Evolutionary conservation across 2,113 vertebrate genomes (phyloP).

Genomic region (Odocoileus hemionus): DNA sequence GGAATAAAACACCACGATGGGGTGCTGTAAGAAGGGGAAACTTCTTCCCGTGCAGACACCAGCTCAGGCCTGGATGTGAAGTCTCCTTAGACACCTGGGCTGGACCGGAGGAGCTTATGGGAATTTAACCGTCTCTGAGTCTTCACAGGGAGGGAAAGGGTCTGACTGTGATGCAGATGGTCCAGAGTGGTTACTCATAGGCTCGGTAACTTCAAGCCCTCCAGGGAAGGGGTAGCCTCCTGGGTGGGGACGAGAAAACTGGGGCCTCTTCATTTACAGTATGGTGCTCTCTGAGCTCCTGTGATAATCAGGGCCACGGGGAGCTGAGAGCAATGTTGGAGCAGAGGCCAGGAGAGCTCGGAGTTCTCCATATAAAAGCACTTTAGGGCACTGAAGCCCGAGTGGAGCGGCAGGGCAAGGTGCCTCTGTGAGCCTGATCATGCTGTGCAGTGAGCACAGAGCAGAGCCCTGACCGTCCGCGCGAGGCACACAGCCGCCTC

Average conservation of each 20-base stretch:
- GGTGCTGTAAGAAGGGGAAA: too few species aligned
- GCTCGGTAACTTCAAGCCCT: background rate
- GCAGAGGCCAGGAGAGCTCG: background rate
- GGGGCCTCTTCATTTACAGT: background rate
- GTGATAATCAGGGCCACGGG: accelerated
- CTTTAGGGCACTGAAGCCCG: accelerated
- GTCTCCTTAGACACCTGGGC: background rate
- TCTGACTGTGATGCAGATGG: background rate
- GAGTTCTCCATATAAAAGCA: background rate
- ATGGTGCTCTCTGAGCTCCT: background rate
- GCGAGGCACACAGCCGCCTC: background rate
- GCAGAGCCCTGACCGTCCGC: accelerated
- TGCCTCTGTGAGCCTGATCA: background rate
- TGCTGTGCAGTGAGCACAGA: accelerated
- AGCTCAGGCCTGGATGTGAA: background rate
- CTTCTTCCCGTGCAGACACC: background rate
- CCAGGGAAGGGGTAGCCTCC: background rate
- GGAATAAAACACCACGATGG: background rate
- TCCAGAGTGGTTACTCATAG: background rate
- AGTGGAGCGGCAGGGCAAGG: accelerated
- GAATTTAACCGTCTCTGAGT: background rate
- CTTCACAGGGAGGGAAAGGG: background rate
- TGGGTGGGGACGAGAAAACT: background rate
- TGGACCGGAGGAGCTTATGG: background rate
- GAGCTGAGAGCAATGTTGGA: background rate